Percentiles rank a stretch among this genome's conserved stretches.
These are phyloP conservation scores for Notolepis coatsorum DNA, from an alignment of 2,797 vertebrate species.

Conservation along the genomic window DNA sequence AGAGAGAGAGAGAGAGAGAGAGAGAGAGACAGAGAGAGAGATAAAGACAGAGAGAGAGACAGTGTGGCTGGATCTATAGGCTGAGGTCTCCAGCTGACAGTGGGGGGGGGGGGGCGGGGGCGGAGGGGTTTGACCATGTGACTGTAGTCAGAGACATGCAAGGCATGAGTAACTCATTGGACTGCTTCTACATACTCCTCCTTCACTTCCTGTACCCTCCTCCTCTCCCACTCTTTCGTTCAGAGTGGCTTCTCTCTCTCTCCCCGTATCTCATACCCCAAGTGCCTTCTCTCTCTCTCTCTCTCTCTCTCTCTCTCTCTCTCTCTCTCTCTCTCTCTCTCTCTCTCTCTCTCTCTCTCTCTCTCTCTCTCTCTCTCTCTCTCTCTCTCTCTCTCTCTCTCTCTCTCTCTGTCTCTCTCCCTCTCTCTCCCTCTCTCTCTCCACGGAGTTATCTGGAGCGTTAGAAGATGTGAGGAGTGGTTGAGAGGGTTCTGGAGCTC, in stretches of 20 bases:
- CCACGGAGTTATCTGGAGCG: slow-evolving; percentile 35
- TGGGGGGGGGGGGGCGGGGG: slow-evolving; percentile 46
- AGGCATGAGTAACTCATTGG: slow-evolving; percentile 66
- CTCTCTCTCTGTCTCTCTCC: neutral
- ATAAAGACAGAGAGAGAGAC: neutral
- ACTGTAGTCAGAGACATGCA: slow-evolving; percentile 70
- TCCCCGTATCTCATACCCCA: slow-evolving; percentile 31
- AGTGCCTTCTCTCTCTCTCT: neutral
- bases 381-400: slow-evolving; percentile 19
- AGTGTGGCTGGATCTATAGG: neutral
- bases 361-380: slow-evolving; percentile 17
- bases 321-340: slow-evolving; percentile 33
- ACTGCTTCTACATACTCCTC: slow-evolving; percentile 47
- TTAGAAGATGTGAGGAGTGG: slow-evolving; percentile 79
- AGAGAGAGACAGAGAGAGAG: neutral
- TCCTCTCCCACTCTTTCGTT: slow-evolving; percentile 17
- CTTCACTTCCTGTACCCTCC: slow-evolving; percentile 15
- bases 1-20: neutral
- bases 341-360: slow-evolving; percentile 18
- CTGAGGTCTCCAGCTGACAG: neutral
- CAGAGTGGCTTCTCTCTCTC: slow-evolving; percentile 1
- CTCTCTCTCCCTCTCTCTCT: slow-evolving; percentile 20
- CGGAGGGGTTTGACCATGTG: too few species aligned
- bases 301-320: slow-evolving; percentile 22
- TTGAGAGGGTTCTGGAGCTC: slow-evolving; percentile 53